Evolutionary conservation across 2,113 vertebrate species (phyloP), one percentile per base, ranked within the genome.

Genomic region (Ophiodon elongatus): DNA sequence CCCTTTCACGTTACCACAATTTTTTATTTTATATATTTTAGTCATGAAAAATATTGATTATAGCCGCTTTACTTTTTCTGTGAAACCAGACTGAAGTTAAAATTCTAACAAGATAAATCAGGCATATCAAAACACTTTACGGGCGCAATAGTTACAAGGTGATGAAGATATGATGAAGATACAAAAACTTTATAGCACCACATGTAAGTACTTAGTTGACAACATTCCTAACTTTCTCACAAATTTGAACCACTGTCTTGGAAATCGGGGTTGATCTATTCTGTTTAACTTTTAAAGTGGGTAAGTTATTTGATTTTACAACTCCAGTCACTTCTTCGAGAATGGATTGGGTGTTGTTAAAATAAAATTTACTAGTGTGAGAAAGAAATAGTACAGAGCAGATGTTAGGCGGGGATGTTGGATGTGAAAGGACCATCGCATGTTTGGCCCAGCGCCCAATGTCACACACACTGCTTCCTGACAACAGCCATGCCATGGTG

Each of bases 381-480:
- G 87, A 91, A 87, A 77, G 85, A 91, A 45, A 37, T 35, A 80
- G 81, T 23, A 29, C 57, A 79, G 63, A 89, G 81, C 90, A 92
- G 89, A 92, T 92, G 92, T 85, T 87, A 92, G 84, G 82, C 67
- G 43, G 71, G 83, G 90, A 90, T 83, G 78, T 85, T 83, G 76
- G 75, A 88, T 41, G 79, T 88, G 87, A 88, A 78, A 84, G 75
- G 83, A 69, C 72, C 73, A 56, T 85, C 3, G 76, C 87, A 90
- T 82, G 90, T 86, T 93, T 92, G 92, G 87, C 92, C 70, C 52
- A 11, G 77, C 88, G 92, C 91, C 91, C 72, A 83, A 89, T 93
- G 94, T 95, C 94, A 95, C 93, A 94, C 93, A 94, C 80, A 85
- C 59, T 65, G 80, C 88, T 92, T 93, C 90, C 94, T 94, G 93